phyloP scores from a whole-genome alignment of 2,888 invertebrate species.

The Mythimna ferrago region DNA sequence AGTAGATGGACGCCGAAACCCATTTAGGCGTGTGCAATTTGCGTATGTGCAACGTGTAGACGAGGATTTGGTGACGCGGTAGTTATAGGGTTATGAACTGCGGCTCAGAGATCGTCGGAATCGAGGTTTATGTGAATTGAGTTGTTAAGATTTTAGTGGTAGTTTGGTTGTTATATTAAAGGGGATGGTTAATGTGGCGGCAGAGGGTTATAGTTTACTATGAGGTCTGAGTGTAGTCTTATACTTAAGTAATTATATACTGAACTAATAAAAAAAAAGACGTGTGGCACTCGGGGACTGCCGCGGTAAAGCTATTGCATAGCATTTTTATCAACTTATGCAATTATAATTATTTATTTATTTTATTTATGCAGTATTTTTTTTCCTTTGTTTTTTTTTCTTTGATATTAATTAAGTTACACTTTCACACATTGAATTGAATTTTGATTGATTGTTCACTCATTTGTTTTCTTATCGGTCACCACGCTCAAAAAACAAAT shows the following conservation, averaged over 20 bases:
- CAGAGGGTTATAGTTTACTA: conserved; percentile 25
- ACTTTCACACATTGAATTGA: too few species aligned
- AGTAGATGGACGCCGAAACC: conserved; percentile 88
- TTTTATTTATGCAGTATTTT: too few species aligned
- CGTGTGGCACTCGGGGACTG: too few species aligned
- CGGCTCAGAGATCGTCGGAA: conserved; percentile 56
- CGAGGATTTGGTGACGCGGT: conserved; percentile 77
- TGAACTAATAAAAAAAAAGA: too few species aligned
- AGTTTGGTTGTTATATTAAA: conserved; percentile 32
- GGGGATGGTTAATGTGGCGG: conserved; percentile 6
- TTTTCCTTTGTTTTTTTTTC: too few species aligned
- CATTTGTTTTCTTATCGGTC: too few species aligned
- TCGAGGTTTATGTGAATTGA: conserved; percentile 36
- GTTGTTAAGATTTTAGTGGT: conserved; percentile 42
- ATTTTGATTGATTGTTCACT: too few species aligned
- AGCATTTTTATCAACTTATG: too few species aligned
- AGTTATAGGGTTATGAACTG: conserved; percentile 67
- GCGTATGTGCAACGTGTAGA: conserved; percentile 83
- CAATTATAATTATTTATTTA: too few species aligned
- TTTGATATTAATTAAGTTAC: too few species aligned
- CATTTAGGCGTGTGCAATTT: conserved; percentile 89
- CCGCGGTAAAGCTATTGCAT: too few species aligned
- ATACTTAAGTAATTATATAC: background rate
- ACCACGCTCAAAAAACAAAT: too few species aligned
- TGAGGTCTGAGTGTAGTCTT: conserved; percentile 7